phyloP scores from a whole-genome alignment of 2,888 invertebrate genomes.

The Melitaea athalia region DNA sequence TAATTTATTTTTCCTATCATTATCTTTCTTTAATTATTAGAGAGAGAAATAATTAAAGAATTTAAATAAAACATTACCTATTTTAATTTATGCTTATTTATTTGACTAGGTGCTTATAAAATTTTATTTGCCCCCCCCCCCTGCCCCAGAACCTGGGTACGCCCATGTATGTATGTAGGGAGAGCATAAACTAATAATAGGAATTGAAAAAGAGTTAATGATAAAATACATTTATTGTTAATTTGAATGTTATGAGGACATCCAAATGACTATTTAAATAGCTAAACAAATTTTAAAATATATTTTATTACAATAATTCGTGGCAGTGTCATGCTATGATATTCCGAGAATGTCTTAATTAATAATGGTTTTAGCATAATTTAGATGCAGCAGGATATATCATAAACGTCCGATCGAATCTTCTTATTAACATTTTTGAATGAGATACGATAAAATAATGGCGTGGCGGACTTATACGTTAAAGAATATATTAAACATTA shows the following conservation, averaged over 20 bases:
- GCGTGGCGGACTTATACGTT: not conserved
- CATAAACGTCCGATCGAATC: not conserved
- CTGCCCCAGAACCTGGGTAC: too few relatives aligned
- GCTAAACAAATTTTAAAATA: not conserved
- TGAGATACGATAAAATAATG: not conserved
- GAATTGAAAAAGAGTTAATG: not conserved
- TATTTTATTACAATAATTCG: not conserved
- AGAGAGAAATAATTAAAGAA: too few relatives aligned
- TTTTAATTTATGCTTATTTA: too few relatives aligned
- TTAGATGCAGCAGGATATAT: not conserved
- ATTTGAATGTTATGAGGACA: constrained; percentile 2
- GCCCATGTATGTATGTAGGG: too few relatives aligned
- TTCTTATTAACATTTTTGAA: not conserved
- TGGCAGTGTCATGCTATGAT: not conserved
- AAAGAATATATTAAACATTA: not conserved
- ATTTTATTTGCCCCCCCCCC: too few relatives aligned
- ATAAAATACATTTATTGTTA: too few relatives aligned
- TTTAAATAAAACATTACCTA: too few relatives aligned
- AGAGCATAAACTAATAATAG: too few relatives aligned
- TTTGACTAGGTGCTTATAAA: too few relatives aligned
- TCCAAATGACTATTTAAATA: not conserved
- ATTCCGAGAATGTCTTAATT: constrained; percentile 3
- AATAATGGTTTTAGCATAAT: not conserved
- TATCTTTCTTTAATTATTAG: too few relatives aligned
- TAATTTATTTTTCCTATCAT: too few relatives aligned